Conservation (phyloP, 2,888 invertebrate species). For the Junonia oenone region DNA sequence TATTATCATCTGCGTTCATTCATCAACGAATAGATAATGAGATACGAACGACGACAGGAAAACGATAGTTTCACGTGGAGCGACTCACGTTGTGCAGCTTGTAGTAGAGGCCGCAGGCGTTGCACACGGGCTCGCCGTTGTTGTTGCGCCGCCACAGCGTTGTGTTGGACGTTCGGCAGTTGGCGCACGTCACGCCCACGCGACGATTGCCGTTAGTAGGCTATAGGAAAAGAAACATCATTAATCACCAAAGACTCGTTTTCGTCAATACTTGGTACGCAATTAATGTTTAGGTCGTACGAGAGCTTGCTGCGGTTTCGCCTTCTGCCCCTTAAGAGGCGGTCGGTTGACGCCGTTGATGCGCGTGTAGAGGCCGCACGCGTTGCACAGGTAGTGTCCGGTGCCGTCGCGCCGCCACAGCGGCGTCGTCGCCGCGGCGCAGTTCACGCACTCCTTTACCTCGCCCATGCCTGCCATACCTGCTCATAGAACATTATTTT, state of each 20-base stretch:
- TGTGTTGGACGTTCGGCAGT: slow-evolving; percentile 94
- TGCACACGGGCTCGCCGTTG: slow-evolving; percentile 97
- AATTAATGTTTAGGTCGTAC: slow-evolving; percentile 33
- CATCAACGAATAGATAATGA: slow-evolving; percentile 9
- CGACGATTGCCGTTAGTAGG: slow-evolving; percentile 81
- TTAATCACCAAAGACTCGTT: background rate
- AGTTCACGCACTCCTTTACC: slow-evolving; percentile 95
- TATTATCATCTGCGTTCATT: slow-evolving; percentile 25
- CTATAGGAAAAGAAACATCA: slow-evolving; percentile 34
- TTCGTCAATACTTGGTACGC: background rate
- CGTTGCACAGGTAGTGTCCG: slow-evolving; percentile 99
- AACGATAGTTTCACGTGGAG: background rate
- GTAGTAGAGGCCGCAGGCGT: slow-evolving; percentile 98
- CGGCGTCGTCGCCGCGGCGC: slow-evolving; percentile 93
- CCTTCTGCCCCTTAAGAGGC: slow-evolving; percentile 81
- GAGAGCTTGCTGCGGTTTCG: slow-evolving; percentile 81
- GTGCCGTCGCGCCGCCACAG: slow-evolving; percentile 99
- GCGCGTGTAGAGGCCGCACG: slow-evolving; percentile 95
- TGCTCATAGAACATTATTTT: too few relatives aligned
- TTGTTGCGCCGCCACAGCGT: slow-evolving; percentile 98
- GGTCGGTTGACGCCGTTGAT: slow-evolving; percentile 88
- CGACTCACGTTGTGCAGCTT: slow-evolving; percentile 88
- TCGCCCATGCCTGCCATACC: slow-evolving; percentile 78
- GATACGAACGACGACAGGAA: background rate
- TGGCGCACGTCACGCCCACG: slow-evolving; percentile 93